Evolutionary conservation across 2,888 invertebrate genomes (phyloP), one percentile per base, ranked within the genome.

Genomic region (Standfussiana lucernea): DNA sequence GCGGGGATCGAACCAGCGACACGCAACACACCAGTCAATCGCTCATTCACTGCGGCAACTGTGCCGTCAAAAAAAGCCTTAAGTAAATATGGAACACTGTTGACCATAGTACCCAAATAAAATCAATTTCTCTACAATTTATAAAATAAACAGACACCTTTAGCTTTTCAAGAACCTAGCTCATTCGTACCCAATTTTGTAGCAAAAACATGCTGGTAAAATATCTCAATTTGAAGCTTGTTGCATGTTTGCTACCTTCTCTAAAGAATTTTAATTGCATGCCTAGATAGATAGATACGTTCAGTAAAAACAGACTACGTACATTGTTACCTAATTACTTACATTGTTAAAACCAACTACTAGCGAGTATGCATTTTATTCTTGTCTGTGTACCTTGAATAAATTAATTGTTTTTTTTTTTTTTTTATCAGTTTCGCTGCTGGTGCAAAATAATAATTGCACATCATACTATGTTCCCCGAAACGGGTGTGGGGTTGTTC

Each of bases 191-290:
- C 61, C 37, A 45, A 62, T 67, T 62, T 21, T n/a, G 11, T 42
- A 18, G 37, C 11, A 64, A 68, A 68, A 77, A 64, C 32, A 40
- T 56, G n/a, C 11, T n/a, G 2, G 35, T 7, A 45, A 53, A 68
- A 64, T 45, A 68, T 37, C 42, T 68, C 35, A 42, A 75, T 37
- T 77, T 37, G 35, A 62, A 68, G 28, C 67, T 62, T 37, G 42
- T 50, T 61, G 59, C 13, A 18, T 24, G 28, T 62, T 62, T 66
- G 37, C 42, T 37, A 61, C 47, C 18, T 73, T 24, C 61, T 24
- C 35, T 35, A 45, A 68, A 75, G 67, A 53, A 37, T 77, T 77
- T 75, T 64, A 77, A 68, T 77, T 75, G 18, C 62, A n/a, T 53
- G 32, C 10, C 59, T 59, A 10, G 21, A 35, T 61, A 35, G 40